Conservation (phyloP, 2,113 vertebrate genomes). For the Thymallus thymallus region DNA sequence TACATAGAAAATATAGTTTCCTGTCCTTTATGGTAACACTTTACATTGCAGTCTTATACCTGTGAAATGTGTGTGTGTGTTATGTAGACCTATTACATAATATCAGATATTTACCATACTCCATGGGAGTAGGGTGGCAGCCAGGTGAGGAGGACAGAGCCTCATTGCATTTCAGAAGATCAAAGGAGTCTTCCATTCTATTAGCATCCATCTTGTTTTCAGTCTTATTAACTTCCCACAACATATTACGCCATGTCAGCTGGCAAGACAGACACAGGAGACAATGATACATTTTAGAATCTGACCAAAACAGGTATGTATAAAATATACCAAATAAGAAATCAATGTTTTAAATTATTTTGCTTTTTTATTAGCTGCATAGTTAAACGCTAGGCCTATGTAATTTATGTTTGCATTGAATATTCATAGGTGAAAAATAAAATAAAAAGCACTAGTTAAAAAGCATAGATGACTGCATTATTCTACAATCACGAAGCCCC, state of each 20-base stretch:
- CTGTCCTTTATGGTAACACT: too few relatives aligned
- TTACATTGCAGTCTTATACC: too few relatives aligned
- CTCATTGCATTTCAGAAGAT: conserved; percentile 91
- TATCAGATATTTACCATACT: conserved; percentile 83
- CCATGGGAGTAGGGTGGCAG: conserved; percentile 87
- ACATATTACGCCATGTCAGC: conserved; percentile 81
- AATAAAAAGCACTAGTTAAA: neutral
- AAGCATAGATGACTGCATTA: too few relatives aligned
- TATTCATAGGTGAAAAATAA: neutral
- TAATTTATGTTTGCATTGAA: neutral
- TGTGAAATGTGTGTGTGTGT: too few relatives aligned
- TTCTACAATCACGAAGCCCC: too few relatives aligned
- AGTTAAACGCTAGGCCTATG: neutral
- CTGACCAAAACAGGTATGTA: too few relatives aligned
- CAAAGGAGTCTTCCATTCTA: conserved; percentile 87
- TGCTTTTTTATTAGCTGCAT: too few relatives aligned
- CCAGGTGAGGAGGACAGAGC: conserved; percentile 89
- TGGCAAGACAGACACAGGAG: neutral
- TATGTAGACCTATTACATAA: neutral
- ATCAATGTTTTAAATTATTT: too few relatives aligned
- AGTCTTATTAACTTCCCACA: conserved; percentile 77
- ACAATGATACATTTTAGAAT: too few relatives aligned
- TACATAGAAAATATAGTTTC: too few relatives aligned
- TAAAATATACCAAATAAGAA: too few relatives aligned
- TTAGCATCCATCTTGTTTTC: conserved; percentile 74